Conservation (phyloP, 2,888 invertebrate genomes). For the Mycalesis mineus region DNA sequence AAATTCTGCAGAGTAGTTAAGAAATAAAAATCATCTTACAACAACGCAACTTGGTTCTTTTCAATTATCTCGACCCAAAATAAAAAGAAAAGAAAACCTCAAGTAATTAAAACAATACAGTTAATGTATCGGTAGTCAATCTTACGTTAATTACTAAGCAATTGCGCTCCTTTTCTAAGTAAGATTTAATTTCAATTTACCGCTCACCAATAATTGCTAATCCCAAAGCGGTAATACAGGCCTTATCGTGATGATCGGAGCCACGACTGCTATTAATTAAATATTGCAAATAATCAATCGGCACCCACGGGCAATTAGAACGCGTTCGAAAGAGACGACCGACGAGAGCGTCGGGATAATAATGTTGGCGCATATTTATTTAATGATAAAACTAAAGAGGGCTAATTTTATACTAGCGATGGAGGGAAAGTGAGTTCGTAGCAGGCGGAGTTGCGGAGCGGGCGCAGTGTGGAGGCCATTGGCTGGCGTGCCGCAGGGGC, state of each 20-base stretch:
- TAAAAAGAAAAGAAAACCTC: background rate
- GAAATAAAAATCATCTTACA: background rate
- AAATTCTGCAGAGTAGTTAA: no score
- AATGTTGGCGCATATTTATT: constrained; percentile 66
- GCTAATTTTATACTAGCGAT: constrained; percentile 62
- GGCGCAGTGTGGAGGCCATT: constrained; percentile 62
- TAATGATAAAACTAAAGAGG: constrained; percentile 63
- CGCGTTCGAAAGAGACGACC: constrained; percentile 47
- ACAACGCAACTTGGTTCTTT: background rate
- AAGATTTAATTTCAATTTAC: constrained; percentile 26
- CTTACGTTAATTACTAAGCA: constrained; percentile 24
- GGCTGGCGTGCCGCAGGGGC: constrained; percentile 72
- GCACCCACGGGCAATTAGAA: constrained; percentile 56
- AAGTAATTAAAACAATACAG: constrained; percentile 16
- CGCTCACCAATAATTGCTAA: constrained; percentile 26
- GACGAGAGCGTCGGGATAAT: constrained; percentile 41
- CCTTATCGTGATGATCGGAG: constrained; percentile 42
- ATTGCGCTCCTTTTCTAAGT: constrained; percentile 23
- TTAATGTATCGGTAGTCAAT: constrained; percentile 19
- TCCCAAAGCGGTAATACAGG: constrained; percentile 22
- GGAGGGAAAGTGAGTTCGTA: constrained; percentile 64
- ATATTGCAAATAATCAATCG: constrained; percentile 65
- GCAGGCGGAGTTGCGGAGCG: constrained; percentile 66
- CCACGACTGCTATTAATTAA: constrained; percentile 67
- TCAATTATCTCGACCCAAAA: background rate